phyloP scores from a whole-genome alignment of 2,888 invertebrate species.

The Gonocerus acuteangulatus region DNA sequence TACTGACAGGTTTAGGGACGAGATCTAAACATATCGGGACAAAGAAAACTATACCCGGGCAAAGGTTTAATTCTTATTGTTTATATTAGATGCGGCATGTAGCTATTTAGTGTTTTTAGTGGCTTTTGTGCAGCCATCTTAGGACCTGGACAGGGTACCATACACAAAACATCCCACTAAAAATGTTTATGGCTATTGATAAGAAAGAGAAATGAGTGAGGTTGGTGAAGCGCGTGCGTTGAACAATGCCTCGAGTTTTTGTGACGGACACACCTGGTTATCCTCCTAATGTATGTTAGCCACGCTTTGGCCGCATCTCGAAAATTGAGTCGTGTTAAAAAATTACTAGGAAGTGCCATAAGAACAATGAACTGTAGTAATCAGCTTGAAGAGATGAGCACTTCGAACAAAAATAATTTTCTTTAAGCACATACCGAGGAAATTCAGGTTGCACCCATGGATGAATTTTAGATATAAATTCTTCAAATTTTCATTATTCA shows the following conservation, averaged over 20 bases:
- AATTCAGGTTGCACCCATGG: too few relatives aligned
- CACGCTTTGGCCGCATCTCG: not conserved
- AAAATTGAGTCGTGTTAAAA: not conserved
- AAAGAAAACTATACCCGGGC: too few relatives aligned
- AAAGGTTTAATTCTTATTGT: too few relatives aligned
- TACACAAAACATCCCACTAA: slow-evolving; percentile 8
- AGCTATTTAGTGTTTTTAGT: too few relatives aligned
- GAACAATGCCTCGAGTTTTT: slow-evolving; percentile 4
- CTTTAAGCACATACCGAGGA: too few relatives aligned
- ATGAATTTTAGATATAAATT: too few relatives aligned
- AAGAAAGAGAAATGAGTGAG: slow-evolving; percentile 20
- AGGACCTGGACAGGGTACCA: not conserved
- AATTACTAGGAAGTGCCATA: not conserved
- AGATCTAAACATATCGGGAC: slow-evolving; percentile 1
- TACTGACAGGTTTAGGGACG: too few relatives aligned
- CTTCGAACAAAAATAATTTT: too few relatives aligned
- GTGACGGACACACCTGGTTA: slow-evolving; percentile 19
- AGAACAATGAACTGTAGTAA: not conserved
- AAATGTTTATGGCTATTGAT: slow-evolving; percentile 21
- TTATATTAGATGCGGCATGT: too few relatives aligned
- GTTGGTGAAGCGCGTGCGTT: slow-evolving; percentile 19
- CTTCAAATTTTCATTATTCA: too few relatives aligned
- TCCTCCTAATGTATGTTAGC: slow-evolving; percentile 10
- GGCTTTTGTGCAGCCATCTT: too few relatives aligned
- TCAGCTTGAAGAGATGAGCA: not conserved